Evolutionary conservation across 2,113 vertebrate genomes (phyloP).

Genomic region (Campylorhamphus procurvoides): DNA sequence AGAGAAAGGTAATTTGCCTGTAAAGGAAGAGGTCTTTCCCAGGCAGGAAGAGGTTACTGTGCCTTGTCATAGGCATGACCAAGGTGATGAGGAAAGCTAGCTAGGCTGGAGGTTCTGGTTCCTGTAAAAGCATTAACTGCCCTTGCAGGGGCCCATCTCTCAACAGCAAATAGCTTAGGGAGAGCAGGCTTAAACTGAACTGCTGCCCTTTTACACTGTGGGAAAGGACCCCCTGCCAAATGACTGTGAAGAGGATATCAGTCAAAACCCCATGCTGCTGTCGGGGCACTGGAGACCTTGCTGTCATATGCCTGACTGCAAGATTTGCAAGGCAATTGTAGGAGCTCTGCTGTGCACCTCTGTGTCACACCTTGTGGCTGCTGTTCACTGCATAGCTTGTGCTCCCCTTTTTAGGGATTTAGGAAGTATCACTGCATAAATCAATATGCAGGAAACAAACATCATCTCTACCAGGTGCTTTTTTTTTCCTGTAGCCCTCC

Average conservation of each 20-base stretch:
- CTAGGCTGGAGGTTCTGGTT: not conserved
- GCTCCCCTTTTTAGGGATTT: not conserved
- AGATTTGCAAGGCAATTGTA: not conserved
- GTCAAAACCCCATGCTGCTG: not conserved
- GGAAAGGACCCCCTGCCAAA: not conserved
- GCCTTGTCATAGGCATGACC: not conserved
- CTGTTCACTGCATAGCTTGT: not conserved
- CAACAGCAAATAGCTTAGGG: not conserved
- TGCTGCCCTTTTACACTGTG: not conserved
- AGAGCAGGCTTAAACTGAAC: not conserved
- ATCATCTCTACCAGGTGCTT: not conserved
- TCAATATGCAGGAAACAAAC: slow-evolving; percentile 14
- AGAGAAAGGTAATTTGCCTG: not conserved
- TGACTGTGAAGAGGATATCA: not conserved
- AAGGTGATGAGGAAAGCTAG: not conserved
- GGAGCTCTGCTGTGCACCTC: not conserved
- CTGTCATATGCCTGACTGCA: not conserved
- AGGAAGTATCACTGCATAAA: slow-evolving; percentile 40
- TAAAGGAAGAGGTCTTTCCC: not conserved
- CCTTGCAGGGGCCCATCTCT: not conserved
- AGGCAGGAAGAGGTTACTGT: not conserved
- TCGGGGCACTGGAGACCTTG: not conserved
- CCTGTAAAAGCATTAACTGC: not conserved
- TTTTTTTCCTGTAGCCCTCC: slow-evolving; percentile 32
- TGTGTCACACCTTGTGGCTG: not conserved